Conservation (phyloP, 2,113 vertebrate genomes). For the Amblyornis subalaris region DNA sequence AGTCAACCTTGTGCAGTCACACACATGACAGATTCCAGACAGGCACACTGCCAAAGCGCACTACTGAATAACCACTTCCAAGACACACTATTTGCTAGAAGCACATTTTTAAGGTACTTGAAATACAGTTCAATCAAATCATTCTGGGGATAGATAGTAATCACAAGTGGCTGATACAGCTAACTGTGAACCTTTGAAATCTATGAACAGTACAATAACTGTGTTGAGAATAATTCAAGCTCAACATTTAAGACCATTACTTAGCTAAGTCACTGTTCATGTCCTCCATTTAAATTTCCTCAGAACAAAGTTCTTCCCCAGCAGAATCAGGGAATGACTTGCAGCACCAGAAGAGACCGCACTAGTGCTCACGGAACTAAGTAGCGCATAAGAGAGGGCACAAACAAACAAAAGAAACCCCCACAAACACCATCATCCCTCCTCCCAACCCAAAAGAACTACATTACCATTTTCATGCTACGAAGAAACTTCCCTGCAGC, state of each 20-base stretch:
- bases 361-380: background rate
- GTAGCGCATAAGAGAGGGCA: background rate
- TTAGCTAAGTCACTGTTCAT: background rate
- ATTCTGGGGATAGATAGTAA: background rate
- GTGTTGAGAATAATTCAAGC: background rate
- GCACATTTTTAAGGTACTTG: background rate
- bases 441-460: fast-evolving
- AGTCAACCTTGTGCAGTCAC: background rate
- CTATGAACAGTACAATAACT: background rate
- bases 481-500: background rate
- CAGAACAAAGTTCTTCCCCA: background rate
- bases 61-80: background rate
- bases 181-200: background rate
- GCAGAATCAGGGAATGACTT: background rate
- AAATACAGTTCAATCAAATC: background rate
- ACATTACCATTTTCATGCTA: background rate
- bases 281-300: background rate
- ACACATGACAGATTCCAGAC: background rate
- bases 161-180: background rate
- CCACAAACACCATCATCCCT: background rate
- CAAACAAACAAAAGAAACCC: background rate
- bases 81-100: background rate
- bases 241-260: background rate
- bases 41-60: background rate
- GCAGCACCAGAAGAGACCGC: background rate